Evolutionary conservation across 2,888 invertebrate species (phyloP), one percentile per base, ranked within the genome.

Genomic region (Hedya salicella): DNA sequence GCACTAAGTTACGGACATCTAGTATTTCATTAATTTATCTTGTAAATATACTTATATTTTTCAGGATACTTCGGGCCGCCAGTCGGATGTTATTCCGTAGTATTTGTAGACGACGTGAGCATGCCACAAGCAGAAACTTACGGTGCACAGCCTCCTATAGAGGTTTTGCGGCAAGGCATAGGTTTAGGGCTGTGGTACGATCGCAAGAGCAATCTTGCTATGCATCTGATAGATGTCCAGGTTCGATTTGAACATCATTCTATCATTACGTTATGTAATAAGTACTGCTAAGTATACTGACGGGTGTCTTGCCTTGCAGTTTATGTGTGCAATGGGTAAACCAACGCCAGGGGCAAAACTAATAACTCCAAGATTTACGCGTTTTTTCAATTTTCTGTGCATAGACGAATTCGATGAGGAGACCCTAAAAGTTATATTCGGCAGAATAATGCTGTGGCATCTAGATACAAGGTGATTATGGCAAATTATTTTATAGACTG

Each of bases 61-160:
- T 3, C 54, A 94, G 96, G 98, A 1, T 96, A 98, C 13, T 99
- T 94, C 80, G 98, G 98, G 0, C 98, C 98, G 0, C 98, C 98
- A 0, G 94, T 98, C 52, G 97, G 97, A 5, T 98, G 97, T 81
- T 95, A 95, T 77, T 95, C 96, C 85, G 96, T 98, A 11, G 95
- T 98, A 52, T 98, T 98, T 83, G 97, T 99, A 42, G 99, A 99
- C 80, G 98, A 99, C 83, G 95, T 99, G 14, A 98, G 97, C 77
- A 97, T 98, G 97, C 98, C 98, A 0, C 92, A 96, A 75, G 95
- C 96, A 63, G 97, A 98, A 87, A 94, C 94, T 2, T 98, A 97
- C 78, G 98, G 98, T 0, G 98, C 98, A 0, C 98, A 98, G 84
- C 98, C 98, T 0, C 97, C 98, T 0, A 97, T 99, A 63, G 98